These are phyloP conservation scores for Drosophila colorata DNA, from an alignment of 2,888 invertebrate genomes.

Conservation along the genomic window DNA sequence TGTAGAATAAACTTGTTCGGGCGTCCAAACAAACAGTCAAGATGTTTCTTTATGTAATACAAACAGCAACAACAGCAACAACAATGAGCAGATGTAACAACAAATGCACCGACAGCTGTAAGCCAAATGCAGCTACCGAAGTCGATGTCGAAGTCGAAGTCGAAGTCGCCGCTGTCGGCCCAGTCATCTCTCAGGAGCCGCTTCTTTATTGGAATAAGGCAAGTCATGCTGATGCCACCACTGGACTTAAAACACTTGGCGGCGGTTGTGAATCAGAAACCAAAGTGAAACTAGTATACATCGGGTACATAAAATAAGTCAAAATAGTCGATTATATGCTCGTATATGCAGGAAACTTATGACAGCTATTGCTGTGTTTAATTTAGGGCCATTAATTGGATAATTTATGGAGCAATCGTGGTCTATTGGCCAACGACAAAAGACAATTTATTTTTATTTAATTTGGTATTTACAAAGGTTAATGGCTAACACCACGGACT, in stretches of 20 bases:
- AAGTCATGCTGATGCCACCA: conserved; percentile 43
- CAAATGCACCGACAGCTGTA: conserved; percentile 53
- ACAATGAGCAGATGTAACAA: conserved; percentile 59
- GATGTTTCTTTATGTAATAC: conserved; percentile 75
- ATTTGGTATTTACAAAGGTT: conserved; percentile 9
- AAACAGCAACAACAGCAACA: conserved; percentile 29
- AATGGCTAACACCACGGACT: not conserved
- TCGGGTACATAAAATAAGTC: not conserved
- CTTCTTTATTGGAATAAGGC: conserved; percentile 35
- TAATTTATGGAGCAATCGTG: conserved; percentile 52
- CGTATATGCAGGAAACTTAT: conserved; percentile 16
- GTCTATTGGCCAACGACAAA: conserved; percentile 4
- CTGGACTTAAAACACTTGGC: conserved; percentile 9
- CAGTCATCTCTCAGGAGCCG: conserved; percentile 30
- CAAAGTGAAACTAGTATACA: conserved; percentile 12
- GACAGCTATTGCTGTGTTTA: conserved; percentile 29
- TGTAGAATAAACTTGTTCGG: conserved; percentile 76
- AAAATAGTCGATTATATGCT: not conserved
- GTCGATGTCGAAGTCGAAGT: too few species aligned
- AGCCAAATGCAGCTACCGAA: conserved; percentile 37
- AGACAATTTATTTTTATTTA: conserved; percentile 48
- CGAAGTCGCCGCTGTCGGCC: conserved; percentile 33
- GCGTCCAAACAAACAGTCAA: conserved; percentile 50
- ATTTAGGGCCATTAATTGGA: conserved; percentile 50
- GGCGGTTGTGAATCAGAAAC: not conserved